These are phyloP conservation scores for Carapus acus DNA, from an alignment of 2,797 vertebrate species.

Conservation along the genomic window DNA sequence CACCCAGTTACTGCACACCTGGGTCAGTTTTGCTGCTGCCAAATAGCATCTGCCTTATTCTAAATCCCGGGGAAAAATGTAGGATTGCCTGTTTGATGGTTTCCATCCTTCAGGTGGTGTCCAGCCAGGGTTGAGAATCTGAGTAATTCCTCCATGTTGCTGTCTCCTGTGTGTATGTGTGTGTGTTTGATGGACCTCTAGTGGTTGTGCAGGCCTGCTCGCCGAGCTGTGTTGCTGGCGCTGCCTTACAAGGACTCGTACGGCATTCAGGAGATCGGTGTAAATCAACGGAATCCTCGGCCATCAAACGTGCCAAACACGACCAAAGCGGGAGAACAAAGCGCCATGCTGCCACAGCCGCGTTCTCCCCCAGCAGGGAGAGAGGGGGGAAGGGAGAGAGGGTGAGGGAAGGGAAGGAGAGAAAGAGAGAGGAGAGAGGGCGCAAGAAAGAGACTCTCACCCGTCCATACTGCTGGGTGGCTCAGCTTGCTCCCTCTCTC, in stretches of 20 bases:
- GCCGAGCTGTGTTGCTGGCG: conserved; percentile 52
- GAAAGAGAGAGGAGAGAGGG: conserved; percentile 19
- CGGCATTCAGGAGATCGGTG: conserved; percentile 40
- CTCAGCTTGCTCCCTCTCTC: conserved; percentile 24
- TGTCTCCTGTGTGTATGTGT: conserved; percentile 11
- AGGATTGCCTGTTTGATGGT: conserved; percentile 8
- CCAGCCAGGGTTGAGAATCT: not conserved
- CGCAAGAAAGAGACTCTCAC: conserved; percentile 50
- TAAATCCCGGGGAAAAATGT: conserved; percentile 5
- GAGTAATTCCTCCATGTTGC: conserved; percentile 19
- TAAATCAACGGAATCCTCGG: conserved; percentile 62
- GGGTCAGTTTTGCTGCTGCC: conserved; percentile 6
- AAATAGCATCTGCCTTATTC: conserved; percentile 10
- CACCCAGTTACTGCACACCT: conserved; percentile 7
- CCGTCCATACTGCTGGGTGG: conserved; percentile 17
- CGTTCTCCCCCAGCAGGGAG: conserved; percentile 18
- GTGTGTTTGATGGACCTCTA: conserved; percentile 28
- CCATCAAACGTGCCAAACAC: conserved; percentile 50
- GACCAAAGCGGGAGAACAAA: conserved; percentile 39
- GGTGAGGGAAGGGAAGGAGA: conserved; percentile 33
- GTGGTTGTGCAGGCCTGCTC: conserved; percentile 32
- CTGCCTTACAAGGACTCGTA: conserved; percentile 65
- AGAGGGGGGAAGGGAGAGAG: conserved; percentile 20
- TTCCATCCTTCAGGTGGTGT: conserved; percentile 9
- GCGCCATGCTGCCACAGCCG: conserved; percentile 35